Evolutionary conservation across 2,113 vertebrate genomes (phyloP).

Genomic region (Paratilapia polleni): DNA sequence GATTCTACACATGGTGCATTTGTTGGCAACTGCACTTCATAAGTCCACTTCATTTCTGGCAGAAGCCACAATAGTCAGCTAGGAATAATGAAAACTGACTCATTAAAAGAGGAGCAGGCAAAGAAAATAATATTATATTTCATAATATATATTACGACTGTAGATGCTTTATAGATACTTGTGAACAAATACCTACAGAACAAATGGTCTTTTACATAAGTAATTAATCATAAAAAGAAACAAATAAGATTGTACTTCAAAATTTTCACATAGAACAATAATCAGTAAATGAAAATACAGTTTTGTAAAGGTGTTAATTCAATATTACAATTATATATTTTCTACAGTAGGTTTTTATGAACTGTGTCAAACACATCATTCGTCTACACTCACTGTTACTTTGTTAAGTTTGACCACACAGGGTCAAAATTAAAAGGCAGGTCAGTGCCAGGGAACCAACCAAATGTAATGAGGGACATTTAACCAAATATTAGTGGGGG

Average conservation of each 20-base stretch:
- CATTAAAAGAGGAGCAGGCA: neutral
- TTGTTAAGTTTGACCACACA: too few relatives aligned
- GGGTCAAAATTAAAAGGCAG: too few relatives aligned
- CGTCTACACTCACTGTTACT: neutral
- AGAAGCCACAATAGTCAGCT: neutral
- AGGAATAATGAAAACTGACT: neutral
- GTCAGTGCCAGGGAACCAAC: too few relatives aligned
- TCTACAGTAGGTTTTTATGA: constrained; percentile 1
- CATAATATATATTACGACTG: neutral
- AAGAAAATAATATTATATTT: neutral
- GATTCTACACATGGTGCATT: neutral
- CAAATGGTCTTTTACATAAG: neutral
- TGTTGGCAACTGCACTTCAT: neutral
- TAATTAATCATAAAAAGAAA: neutral
- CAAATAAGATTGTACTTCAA: neutral
- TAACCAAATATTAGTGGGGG: too few relatives aligned
- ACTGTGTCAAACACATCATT: neutral
- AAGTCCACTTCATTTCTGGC: neutral
- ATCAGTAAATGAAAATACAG: neutral
- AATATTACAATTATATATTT: neutral
- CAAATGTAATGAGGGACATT: too few relatives aligned
- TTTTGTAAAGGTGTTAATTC: neutral
- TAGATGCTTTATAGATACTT: neutral
- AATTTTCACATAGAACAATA: neutral
- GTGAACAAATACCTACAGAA: neutral